phyloP scores from a whole-genome alignment of 2,113 vertebrate species.

The Arenaria interpres region DNA sequence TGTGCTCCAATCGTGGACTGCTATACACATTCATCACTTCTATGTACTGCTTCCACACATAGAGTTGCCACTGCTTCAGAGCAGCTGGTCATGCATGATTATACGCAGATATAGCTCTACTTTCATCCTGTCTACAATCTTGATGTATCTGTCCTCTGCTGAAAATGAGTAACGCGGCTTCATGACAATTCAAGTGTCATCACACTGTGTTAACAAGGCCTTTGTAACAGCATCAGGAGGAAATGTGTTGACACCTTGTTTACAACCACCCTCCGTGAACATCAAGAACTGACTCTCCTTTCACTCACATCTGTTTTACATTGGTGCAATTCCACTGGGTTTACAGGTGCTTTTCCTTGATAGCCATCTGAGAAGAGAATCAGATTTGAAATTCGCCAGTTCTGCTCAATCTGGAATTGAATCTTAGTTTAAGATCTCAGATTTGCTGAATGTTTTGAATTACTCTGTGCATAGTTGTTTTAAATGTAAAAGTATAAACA shows the following conservation, averaged over 20 bases:
- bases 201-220: not conserved
- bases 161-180: not conserved
- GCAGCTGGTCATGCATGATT: slow-evolving; percentile 35
- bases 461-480: not conserved
- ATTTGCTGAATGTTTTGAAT: not conserved
- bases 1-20: not conserved
- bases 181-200: slow-evolving; percentile 34
- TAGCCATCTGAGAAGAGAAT: not conserved
- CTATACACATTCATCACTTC: not conserved
- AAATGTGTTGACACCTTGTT: slow-evolving; percentile 36
- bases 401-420: not conserved
- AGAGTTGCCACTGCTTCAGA: not conserved
- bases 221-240: not conserved
- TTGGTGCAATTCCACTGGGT: not conserved
- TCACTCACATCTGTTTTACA: not conserved
- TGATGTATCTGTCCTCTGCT: slow-evolving; percentile 29
- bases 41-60: not conserved
- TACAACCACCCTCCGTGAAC: slow-evolving; percentile 10
- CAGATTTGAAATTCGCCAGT: not conserved
- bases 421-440: not conserved
- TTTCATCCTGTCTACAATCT: slow-evolving; percentile 29
- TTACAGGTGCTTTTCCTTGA: not conserved
- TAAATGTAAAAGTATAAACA: not conserved
- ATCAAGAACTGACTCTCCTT: not conserved
- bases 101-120: slow-evolving; percentile 14